Evolutionary conservation across 2,797 vertebrate genomes (phyloP).

Genomic region (Peromyscus nudipes): DNA sequence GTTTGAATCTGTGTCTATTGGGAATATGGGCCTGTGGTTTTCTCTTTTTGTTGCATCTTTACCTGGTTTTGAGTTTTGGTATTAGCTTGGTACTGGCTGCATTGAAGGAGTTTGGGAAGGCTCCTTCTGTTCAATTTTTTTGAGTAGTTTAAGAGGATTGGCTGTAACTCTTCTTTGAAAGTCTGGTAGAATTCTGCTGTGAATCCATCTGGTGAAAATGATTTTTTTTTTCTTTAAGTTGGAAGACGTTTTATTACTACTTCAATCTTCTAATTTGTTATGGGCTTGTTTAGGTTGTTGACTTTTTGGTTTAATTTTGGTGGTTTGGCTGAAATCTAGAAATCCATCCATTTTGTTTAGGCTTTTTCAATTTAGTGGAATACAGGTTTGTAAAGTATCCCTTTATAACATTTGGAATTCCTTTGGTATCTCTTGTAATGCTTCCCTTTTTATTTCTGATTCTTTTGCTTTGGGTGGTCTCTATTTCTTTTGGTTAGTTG

Average conservation of each 20-base stretch:
- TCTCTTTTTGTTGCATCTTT: neutral
- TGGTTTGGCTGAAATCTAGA: neutral
- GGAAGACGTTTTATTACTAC: neutral
- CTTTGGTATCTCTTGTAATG: neutral
- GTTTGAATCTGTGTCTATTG: neutral
- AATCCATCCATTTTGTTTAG: neutral
- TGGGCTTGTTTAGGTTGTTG: neutral
- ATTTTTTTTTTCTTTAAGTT: neutral
- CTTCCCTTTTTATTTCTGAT: neutral
- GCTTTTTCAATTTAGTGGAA: neutral
- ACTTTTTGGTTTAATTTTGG: neutral
- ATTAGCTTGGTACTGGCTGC: neutral
- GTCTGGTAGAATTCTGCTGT: constrained; percentile 16
- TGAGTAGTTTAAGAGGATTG: neutral
- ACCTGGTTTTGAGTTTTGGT: neutral
- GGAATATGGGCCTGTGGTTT: neutral
- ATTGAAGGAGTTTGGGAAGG: neutral
- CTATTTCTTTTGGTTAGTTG: neutral
- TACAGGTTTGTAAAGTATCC: neutral
- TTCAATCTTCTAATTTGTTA: neutral
- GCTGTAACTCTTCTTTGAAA: neutral
- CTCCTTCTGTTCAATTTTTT: neutral
- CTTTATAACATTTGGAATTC: neutral
- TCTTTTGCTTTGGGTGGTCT: neutral
- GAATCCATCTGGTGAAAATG: constrained; percentile 10